Percentiles rank a stretch among this genome's conserved stretches.
Evolutionary conservation across 2,113 vertebrate species (phyloP).

Genomic region (Nymphicus hollandicus): DNA sequence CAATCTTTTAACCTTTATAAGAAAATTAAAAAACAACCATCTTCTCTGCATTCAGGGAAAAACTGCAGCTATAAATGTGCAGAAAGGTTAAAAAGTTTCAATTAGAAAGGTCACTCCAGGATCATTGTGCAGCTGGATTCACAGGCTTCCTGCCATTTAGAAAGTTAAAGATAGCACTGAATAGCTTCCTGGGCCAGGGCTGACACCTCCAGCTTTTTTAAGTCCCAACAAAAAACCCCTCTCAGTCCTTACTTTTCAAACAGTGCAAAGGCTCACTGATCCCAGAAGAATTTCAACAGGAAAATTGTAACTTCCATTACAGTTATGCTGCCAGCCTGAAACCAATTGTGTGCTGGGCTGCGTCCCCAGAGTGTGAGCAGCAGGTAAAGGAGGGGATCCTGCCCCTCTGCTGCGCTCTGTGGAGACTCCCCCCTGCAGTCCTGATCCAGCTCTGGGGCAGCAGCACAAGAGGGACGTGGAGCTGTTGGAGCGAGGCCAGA

Average conservation of each 20-base stretch:
- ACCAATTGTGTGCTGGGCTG: neutral
- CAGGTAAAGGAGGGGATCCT: neutral
- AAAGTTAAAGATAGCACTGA: neutral
- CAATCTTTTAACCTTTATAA: conserved; percentile 47
- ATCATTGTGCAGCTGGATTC: neutral
- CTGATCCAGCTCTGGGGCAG: neutral
- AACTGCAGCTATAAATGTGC: neutral
- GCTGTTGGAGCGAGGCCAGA: neutral
- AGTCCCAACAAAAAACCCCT: neutral
- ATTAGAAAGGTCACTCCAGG: conserved; percentile 46
- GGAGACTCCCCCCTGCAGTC: neutral
- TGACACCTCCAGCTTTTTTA: neutral
- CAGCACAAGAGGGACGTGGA: neutral
- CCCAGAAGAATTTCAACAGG: neutral
- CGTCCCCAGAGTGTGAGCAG: neutral
- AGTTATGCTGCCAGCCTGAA: neutral
- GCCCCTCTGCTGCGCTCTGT: neutral
- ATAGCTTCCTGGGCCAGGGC: neutral
- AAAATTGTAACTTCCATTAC: neutral
- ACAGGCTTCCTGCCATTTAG: neutral
- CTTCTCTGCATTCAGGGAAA: conserved; percentile 3
- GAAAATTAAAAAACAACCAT: neutral
- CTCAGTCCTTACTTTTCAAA: neutral
- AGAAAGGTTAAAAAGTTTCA: conserved; percentile 50
- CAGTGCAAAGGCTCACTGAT: neutral